Conservation (phyloP, 2,888 invertebrate species). For the Leucophenga montana region DNA sequence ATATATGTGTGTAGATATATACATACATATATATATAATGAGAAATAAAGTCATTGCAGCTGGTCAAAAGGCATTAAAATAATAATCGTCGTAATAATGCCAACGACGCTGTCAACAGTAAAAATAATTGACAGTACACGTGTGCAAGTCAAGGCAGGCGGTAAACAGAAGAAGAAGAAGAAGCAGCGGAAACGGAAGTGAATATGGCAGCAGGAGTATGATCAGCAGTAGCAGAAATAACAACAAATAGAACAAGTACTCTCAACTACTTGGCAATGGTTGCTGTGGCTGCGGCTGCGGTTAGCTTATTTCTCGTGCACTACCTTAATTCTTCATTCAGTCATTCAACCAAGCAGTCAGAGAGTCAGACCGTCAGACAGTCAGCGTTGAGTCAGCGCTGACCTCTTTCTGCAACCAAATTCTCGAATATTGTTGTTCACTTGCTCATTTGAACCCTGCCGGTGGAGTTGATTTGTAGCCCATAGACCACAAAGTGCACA, state of each 20-base stretch:
- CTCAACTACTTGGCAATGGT: conserved; percentile 7
- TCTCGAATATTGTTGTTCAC: too few species aligned
- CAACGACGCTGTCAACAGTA: neutral
- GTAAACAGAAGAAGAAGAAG: too few species aligned
- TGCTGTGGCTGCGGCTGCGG: conserved; percentile 5
- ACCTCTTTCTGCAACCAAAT: too few species aligned
- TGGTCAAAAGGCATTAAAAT: conserved; percentile 24
- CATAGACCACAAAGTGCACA: too few species aligned
- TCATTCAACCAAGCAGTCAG: neutral
- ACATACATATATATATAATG: conserved; percentile 10
- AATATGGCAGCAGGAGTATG: too few species aligned
- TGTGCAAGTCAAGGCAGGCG: too few species aligned
- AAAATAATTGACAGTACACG: neutral
- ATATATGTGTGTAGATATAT: conserved; percentile 23
- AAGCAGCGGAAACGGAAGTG: too few species aligned
- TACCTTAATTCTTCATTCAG: too few species aligned
- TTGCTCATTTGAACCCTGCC: neutral
- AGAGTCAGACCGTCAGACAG: neutral
- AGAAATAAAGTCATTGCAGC: neutral
- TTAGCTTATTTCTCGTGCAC: neutral
- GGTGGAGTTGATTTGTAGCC: neutral
- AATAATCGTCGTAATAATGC: conserved; percentile 40
- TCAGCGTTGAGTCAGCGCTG: too few species aligned
- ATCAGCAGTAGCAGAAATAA: too few species aligned
- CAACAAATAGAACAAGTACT: neutral